phyloP scores from a whole-genome alignment of 2,797 vertebrate genomes.

The Chiloscyllium punctatum region DNA sequence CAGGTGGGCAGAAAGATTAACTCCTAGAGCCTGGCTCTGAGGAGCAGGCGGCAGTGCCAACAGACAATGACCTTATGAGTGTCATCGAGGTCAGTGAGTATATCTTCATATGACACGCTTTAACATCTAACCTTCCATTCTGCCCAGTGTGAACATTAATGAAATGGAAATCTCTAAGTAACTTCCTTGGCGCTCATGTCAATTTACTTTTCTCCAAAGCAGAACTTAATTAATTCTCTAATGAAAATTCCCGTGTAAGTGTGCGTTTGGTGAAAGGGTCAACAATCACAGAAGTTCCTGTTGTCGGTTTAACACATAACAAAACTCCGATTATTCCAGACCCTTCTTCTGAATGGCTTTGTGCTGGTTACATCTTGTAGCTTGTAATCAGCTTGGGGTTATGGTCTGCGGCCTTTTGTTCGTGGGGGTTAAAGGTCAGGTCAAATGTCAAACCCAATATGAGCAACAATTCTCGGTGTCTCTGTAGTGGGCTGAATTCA shows the following conservation, averaged over 20 bases:
- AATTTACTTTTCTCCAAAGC: not conserved
- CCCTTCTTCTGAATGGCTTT: not conserved
- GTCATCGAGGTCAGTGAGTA: not conserved
- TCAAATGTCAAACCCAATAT: not conserved
- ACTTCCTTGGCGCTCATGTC: not conserved
- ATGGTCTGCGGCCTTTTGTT: not conserved
- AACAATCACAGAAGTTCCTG: not conserved
- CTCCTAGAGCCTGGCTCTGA: not conserved
- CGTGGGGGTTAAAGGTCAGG: not conserved
- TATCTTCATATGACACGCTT: not conserved
- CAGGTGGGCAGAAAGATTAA: not conserved
- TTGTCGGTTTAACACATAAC: not conserved
- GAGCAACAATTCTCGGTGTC: not conserved
- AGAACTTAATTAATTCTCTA: conserved; percentile 1
- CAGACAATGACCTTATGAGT: not conserved
- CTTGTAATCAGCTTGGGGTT: not conserved
- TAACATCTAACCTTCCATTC: not conserved
- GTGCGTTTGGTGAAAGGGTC: conserved; percentile 2
- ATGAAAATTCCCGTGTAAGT: conserved; percentile 21
- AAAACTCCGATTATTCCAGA: not conserved
- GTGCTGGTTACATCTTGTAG: not conserved
- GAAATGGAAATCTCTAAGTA: not conserved
- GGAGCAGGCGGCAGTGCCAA: not conserved
- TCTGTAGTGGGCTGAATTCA: not conserved
- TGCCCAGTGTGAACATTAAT: not conserved